A percentile compares a stretch with the other conserved stretches of the same genome.
phyloP scores from a whole-genome alignment of 2,113 vertebrate species.

The Riparia riparia region DNA sequence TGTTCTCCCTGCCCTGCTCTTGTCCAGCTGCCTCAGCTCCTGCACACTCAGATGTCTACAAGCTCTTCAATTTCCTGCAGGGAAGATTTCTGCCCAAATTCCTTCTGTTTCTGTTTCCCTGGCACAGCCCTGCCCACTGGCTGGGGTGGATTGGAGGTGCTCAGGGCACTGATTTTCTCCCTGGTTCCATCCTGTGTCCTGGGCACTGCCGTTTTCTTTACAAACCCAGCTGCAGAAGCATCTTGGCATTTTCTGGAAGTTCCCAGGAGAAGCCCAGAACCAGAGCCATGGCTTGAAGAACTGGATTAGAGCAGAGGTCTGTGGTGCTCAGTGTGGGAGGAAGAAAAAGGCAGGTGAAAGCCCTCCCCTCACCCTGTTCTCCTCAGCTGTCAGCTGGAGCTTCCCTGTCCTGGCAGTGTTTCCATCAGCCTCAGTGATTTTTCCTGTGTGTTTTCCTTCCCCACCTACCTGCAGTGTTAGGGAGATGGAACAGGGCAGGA shows the following conservation, averaged over 20 bases:
- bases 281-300: background rate
- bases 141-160: background rate
- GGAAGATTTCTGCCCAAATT: background rate
- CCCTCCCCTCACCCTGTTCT: background rate
- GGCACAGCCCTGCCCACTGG: background rate
- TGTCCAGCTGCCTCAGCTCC: background rate
- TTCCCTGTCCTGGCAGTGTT: background rate
- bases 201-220: background rate
- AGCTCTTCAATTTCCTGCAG: background rate
- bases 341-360: background rate
- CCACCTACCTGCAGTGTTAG: accelerated
- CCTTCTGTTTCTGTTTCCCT: background rate
- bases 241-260: background rate
- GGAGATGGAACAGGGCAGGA: background rate
- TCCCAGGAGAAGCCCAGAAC: background rate
- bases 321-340: background rate
- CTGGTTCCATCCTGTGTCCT: background rate
- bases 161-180: background rate
- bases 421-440: background rate
- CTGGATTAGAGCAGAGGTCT: background rate
- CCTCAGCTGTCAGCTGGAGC: background rate
- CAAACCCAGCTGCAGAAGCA: background rate
- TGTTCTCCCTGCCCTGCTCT: background rate
- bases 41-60: background rate
- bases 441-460: background rate